Conservation (phyloP, 2,888 invertebrate species). For the Liposcelis brunnea region DNA sequence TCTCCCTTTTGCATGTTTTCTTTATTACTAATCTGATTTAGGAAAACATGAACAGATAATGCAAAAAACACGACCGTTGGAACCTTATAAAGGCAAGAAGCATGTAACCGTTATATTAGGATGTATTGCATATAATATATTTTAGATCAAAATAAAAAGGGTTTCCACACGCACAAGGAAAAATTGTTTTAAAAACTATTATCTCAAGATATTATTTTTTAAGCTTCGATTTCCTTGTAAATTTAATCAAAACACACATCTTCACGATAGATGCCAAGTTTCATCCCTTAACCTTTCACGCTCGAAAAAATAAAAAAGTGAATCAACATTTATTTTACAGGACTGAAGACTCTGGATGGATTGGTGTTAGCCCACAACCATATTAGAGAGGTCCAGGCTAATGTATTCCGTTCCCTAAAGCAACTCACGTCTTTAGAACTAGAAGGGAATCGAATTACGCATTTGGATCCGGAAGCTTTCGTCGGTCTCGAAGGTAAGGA, state of each 20-base stretch:
- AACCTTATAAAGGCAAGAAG: background rate
- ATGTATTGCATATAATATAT: too few species aligned
- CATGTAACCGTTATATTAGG: too few species aligned
- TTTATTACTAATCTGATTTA: conserved; percentile 5
- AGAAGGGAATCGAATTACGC: conserved; percentile 67
- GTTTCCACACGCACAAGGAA: too few species aligned
- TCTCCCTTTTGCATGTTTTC: background rate
- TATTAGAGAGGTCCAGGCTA: conserved; percentile 56
- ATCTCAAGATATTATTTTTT: too few species aligned
- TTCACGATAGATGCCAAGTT: too few species aligned
- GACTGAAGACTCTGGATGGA: conserved; percentile 62
- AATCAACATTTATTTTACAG: too few species aligned
- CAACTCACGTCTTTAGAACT: conserved; percentile 73
- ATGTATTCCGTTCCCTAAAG: conserved; percentile 65
- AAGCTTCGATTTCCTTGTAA: too few species aligned
- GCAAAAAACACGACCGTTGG: background rate
- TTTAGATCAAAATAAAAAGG: too few species aligned
- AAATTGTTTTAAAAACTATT: too few species aligned
- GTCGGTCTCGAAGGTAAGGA: conserved; percentile 67
- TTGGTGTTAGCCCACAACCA: conserved; percentile 74
- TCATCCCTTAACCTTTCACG: too few species aligned
- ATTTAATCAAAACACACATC: too few species aligned
- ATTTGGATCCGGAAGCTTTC: conserved; percentile 71
- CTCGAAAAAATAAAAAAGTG: too few species aligned
- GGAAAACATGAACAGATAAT: conserved; percentile 5